A percentile compares a stretch with the other conserved stretches of the same genome.
phyloP scores from a whole-genome alignment of 1,140 invertebrate genomes.

The Calycopis cecrops region DNA sequence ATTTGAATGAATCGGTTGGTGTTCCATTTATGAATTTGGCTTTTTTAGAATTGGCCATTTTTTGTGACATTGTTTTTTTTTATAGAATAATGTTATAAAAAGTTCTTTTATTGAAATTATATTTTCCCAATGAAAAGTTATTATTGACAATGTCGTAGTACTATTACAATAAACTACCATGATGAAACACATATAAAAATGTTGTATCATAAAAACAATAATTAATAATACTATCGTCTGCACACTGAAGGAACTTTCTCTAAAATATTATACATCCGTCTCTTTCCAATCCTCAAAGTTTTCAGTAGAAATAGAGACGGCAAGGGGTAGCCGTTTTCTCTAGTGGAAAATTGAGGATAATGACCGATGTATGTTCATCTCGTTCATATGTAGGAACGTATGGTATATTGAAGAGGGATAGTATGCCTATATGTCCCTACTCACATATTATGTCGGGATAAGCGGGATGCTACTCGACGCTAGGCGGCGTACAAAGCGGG shows the following conservation, averaged over 20 bases:
- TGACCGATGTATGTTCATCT: slow-evolving; percentile 58
- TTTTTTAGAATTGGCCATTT: background rate
- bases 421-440: slow-evolving; percentile 32
- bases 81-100: no score
- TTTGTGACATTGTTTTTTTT: no score
- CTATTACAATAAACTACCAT: no score
- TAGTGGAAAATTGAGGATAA: slow-evolving; percentile 48
- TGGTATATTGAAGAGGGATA: slow-evolving; percentile 58
- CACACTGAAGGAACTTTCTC: slow-evolving; percentile 39
- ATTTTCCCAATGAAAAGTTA: no score
- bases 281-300: slow-evolving; percentile 43
- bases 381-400: slow-evolving; percentile 60
- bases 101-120: no score
- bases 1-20: slow-evolving; percentile 44
- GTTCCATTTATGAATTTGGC: slow-evolving; percentile 12
- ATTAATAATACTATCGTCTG: background rate
- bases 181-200: no score
- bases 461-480: slow-evolving; percentile 59
- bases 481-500: slow-evolving; percentile 56
- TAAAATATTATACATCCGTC: slow-evolving; percentile 42
- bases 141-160: no score
- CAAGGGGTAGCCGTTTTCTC: slow-evolving; percentile 60
- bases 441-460: slow-evolving; percentile 28
- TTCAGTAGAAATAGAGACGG: slow-evolving; percentile 57
- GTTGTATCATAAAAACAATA: background rate